Evolutionary conservation across 2,888 invertebrate genomes (phyloP).

Genomic region (Hirtodrosophila confusa): DNA sequence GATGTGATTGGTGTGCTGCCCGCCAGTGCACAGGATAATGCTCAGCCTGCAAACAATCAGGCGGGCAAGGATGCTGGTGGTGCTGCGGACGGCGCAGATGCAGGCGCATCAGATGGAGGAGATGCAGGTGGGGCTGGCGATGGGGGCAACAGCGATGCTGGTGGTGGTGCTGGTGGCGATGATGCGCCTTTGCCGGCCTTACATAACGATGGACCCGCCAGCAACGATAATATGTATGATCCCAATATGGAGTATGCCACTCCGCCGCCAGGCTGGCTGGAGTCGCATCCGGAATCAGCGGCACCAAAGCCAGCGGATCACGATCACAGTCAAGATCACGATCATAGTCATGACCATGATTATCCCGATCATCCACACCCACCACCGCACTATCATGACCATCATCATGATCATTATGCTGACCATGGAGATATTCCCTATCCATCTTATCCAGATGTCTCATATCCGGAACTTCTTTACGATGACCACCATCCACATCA

Average conservation of each 20-base stretch:
- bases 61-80: slow-evolving; percentile 40
- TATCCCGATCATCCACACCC: slow-evolving; percentile 61
- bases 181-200: slow-evolving; percentile 41
- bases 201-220: slow-evolving; percentile 44
- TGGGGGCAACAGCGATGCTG: slow-evolving; percentile 12
- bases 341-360: slow-evolving; percentile 58
- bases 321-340: slow-evolving; percentile 51
- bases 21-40: slow-evolving; percentile 75
- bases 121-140: slow-evolving; percentile 20
- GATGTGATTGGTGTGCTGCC: slow-evolving; percentile 76
- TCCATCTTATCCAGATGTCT: slow-evolving; percentile 70
- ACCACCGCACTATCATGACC: slow-evolving; percentile 65
- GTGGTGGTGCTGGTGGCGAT: slow-evolving; percentile 15
- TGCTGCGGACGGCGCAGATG: slow-evolving; percentile 1
- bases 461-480: slow-evolving; percentile 63
- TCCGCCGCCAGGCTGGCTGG: slow-evolving; percentile 82
- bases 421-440: slow-evolving; percentile 55
- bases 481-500: slow-evolving; percentile 66
- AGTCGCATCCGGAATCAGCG: slow-evolving; percentile 73
- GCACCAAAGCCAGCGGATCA: slow-evolving; percentile 65
- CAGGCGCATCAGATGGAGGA: slow-evolving; percentile 16
- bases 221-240: slow-evolving; percentile 72
- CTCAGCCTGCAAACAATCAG: slow-evolving; percentile 42
- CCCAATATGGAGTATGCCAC: slow-evolving; percentile 81
- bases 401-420: slow-evolving; percentile 74